Percentiles rank a stretch among this genome's conserved stretches.
Evolutionary conservation across 2,888 invertebrate genomes (phyloP).

Genomic region (Malthinus seriepunctatus): DNA sequence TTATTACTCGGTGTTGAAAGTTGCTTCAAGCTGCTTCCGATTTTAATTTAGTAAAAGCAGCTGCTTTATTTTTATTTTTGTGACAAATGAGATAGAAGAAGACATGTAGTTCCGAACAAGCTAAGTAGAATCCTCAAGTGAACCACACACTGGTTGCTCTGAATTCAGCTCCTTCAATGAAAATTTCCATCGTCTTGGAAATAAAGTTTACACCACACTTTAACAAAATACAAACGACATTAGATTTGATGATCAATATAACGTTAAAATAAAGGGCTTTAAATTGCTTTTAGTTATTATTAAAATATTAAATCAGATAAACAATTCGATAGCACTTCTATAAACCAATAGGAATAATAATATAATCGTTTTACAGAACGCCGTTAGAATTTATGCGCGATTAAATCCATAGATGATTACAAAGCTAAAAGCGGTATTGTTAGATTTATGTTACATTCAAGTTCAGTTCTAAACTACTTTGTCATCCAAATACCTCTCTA

Average conservation of each 20-base stretch:
- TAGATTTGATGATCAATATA: neutral
- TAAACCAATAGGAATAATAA: slow-evolving; percentile 24
- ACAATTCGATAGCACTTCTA: slow-evolving; percentile 14
- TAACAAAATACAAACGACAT: neutral
- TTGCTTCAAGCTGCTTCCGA: no score
- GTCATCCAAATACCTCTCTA: slow-evolving; percentile 25
- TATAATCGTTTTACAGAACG: slow-evolving; percentile 23
- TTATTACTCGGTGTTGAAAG: no score
- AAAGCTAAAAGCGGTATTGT: slow-evolving; percentile 27
- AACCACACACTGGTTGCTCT: no score
- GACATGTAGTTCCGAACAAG: no score
- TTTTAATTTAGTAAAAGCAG: no score
- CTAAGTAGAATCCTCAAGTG: no score
- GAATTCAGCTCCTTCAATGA: no score
- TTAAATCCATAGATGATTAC: slow-evolving; percentile 27
- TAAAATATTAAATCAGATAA: slow-evolving; percentile 8
- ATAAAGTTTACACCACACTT: no score
- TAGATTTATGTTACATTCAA: slow-evolving; percentile 28
- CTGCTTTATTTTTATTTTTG: no score
- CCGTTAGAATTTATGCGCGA: slow-evolving; percentile 25
- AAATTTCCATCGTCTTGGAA: no score
- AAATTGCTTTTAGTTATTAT: slow-evolving; percentile 8
- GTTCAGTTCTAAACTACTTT: slow-evolving; percentile 27
- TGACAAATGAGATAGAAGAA: no score
- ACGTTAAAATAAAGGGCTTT: slow-evolving; percentile 3